Percentiles rank a stretch among this genome's conserved stretches.
Evolutionary conservation across 1,140 invertebrate species (phyloP).

Genomic region (Scaptodrosophila lebanonensis): DNA sequence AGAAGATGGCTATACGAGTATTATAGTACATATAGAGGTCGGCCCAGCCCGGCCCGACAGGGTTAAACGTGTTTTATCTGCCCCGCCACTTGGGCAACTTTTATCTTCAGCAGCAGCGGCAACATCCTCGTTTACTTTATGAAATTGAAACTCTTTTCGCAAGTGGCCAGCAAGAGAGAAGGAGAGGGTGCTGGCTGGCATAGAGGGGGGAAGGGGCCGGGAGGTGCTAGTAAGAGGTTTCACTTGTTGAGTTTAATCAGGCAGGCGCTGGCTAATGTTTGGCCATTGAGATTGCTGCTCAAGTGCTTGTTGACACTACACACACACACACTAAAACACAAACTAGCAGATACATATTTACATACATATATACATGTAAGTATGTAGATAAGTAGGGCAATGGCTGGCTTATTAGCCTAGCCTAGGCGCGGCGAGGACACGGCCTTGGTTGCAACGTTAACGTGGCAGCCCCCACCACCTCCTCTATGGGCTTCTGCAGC

Average conservation of each 20-base stretch:
- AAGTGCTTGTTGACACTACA: conserved; percentile 18
- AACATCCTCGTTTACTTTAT: conserved; percentile 12
- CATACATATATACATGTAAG: too few species aligned
- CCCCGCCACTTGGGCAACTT: neutral
- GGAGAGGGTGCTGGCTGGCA: too few species aligned
- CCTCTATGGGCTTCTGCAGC: too few species aligned
- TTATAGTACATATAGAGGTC: too few species aligned
- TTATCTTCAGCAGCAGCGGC: too few species aligned
- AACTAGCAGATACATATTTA: neutral
- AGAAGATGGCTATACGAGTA: neutral
- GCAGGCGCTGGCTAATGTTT: conserved; percentile 22
- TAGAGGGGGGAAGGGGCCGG: too few species aligned
- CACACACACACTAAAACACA: neutral
- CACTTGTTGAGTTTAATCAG: conserved; percentile 36
- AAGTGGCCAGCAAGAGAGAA: conserved; percentile 8
- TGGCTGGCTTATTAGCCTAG: too few species aligned
- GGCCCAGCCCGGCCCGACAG: conserved; percentile 7
- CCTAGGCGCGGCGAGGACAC: too few species aligned
- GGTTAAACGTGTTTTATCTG: conserved; percentile 29
- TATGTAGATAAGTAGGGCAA: too few species aligned
- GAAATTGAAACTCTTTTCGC: conserved; percentile 27
- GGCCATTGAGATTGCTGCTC: conserved; percentile 3
- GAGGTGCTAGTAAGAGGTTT: neutral
- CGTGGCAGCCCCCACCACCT: too few species aligned
- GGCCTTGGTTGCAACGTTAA: too few species aligned